Percentiles rank a stretch among this genome's conserved stretches.
phyloP scores from a whole-genome alignment of 2,797 vertebrate genomes.

The Stomatorhinus walkeri region DNA sequence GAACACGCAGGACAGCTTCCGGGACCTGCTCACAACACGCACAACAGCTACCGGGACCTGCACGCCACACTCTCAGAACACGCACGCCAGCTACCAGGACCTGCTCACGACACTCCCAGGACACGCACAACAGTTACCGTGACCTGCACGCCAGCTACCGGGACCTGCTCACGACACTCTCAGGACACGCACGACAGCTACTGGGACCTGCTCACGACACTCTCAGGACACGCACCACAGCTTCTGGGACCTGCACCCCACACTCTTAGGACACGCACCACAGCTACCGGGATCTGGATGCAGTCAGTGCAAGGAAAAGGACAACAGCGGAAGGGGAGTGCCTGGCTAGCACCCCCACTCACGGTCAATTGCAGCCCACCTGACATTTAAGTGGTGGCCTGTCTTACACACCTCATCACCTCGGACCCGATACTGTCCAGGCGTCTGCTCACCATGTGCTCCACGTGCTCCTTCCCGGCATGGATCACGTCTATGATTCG shows the following conservation, averaged over 20 bases:
- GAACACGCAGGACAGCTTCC: no score
- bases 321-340: neutral
- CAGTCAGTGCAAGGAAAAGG: neutral
- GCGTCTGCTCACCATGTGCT: slow-evolving; percentile 78
- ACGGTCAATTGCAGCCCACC: neutral
- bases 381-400: neutral
- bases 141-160: neutral
- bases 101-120: neutral
- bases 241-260: no score
- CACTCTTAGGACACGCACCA: neutral
- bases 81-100: neutral
- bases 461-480: slow-evolving; percentile 89
- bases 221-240: no score
- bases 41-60: neutral
- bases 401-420: neutral
- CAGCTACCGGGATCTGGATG: neutral
- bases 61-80: no score
- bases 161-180: neutral
- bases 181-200: neutral
- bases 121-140: neutral
- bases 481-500: slow-evolving; percentile 91
- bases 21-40: neutral
- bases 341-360: neutral
- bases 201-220: neutral
- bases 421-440: neutral